Evolutionary conservation across 2,888 invertebrate genomes (phyloP), one percentile per base, ranked within the genome.

Genomic region (Iphiclides podalirius): DNA sequence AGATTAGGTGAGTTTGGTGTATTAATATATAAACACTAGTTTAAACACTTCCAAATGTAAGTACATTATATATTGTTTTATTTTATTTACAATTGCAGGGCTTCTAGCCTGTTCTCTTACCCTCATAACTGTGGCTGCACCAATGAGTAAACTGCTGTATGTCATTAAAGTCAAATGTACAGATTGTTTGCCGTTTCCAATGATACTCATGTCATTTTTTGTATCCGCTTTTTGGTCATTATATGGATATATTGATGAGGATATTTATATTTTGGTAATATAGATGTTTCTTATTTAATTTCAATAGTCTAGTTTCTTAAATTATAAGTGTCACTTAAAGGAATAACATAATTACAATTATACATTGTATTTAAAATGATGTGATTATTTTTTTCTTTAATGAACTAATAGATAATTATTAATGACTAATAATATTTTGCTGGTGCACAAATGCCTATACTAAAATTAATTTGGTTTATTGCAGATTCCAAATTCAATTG

Each of bases 101-200:
- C 71, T 92, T 28, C 69, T 92, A 40, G 93, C 95, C 61, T 94
- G 95, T 75, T 73, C 91, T 16, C 88, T 96, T 39, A 95, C 96
- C 0, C 90, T 96, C 42, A 66, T 95, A 53, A 95, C 95, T 64
- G 94, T 96, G 71, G 95, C 94, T 14, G 93, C 96, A 8, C 97
- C 96, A 3, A 88, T 97, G 59, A 93, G 93, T 43, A 93, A 94
- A 71, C 76, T 96, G 60, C 85, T 94, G 26, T 93, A 96, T 83
- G 97, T 98, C 2, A 87, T 97, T 45, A 91, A 89, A 73, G 91
- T 93, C 4, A 94, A 93, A 75, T 95, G 92, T 72, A 93, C 96
- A 0, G 96, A 96, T 65, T 94, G 94, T 72, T 89, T 98, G 63
- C 97, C 98, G 17, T 95, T 96, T 72, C 95, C 96, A 2, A 90